Percentiles rank a stretch among this genome's conserved stretches.
These are phyloP conservation scores for Hyperoplus lanceolatus DNA, from an alignment of 2,797 vertebrate species.

Conservation along the genomic window DNA sequence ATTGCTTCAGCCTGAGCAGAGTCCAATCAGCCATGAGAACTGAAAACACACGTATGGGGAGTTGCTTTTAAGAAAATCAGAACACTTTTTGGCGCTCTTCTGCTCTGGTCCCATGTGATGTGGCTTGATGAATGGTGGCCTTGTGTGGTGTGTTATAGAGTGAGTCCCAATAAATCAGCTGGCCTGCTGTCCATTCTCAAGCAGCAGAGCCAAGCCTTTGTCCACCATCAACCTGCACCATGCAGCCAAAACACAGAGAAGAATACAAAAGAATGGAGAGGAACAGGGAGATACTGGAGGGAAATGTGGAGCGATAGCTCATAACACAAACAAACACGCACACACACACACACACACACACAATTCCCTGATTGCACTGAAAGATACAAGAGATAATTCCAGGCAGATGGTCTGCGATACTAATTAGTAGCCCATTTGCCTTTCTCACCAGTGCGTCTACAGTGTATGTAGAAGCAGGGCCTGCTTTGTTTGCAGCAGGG, in stretches of 20 bases:
- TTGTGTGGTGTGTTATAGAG: slow-evolving; percentile 54
- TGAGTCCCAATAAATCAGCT: slow-evolving; percentile 66
- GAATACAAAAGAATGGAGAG: slow-evolving; percentile 37
- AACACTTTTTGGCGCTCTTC: not conserved
- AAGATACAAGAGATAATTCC: slow-evolving; percentile 61
- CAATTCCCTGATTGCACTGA: slow-evolving; percentile 56
- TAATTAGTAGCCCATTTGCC: slow-evolving; percentile 78
- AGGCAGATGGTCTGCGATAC: slow-evolving; percentile 78
- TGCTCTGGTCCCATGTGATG: slow-evolving; percentile 37
- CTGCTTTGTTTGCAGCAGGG: slow-evolving; percentile 46
- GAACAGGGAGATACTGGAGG: slow-evolving; percentile 39
- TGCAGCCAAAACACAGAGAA: slow-evolving; percentile 43
- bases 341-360: slow-evolving; percentile 31
- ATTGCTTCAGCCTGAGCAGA: not conserved
- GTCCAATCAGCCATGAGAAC: not conserved
- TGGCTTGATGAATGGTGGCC: slow-evolving; percentile 48
- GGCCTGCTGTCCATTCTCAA: slow-evolving; percentile 52
- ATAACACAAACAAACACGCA: slow-evolving; percentile 24
- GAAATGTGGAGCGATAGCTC: slow-evolving; percentile 29
- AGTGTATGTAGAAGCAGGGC: slow-evolving; percentile 41
- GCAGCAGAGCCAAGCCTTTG: slow-evolving; percentile 61
- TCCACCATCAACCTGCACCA: slow-evolving; percentile 53
- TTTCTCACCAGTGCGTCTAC: slow-evolving; percentile 59
- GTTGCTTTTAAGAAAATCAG: not conserved
- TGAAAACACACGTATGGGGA: not conserved